A percentile compares a stretch with the other conserved stretches of the same genome.
These are phyloP conservation scores for Lindbergichthys nudifrons DNA, from an alignment of 2,797 vertebrate species.

Conservation along the genomic window DNA sequence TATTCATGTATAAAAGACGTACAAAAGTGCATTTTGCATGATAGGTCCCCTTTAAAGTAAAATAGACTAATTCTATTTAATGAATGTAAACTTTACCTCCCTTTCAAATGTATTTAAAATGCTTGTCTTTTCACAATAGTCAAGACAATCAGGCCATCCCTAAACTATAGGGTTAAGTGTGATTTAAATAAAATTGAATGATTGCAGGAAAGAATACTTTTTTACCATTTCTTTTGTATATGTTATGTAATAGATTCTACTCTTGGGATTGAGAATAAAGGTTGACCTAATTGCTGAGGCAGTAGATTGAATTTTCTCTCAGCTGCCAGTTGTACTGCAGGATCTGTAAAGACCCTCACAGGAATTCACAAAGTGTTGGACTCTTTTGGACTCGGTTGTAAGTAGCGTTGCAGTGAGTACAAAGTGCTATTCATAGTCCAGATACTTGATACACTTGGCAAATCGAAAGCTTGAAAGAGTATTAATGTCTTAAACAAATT, in stretches of 20 bases:
- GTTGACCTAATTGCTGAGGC: slow-evolving; percentile 27
- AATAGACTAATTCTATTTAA: neutral
- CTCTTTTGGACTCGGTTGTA: slow-evolving; percentile 51
- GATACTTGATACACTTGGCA: slow-evolving; percentile 68
- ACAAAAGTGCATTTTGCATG: too few species aligned
- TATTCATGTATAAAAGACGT: too few species aligned
- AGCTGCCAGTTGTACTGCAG: slow-evolving; percentile 28
- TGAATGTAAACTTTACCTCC: neutral
- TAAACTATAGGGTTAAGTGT: neutral
- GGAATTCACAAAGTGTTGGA: slow-evolving; percentile 57
- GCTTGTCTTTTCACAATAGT: neutral
- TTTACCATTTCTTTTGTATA: neutral
- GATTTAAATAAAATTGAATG: neutral
- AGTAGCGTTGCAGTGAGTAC: slow-evolving; percentile 57
- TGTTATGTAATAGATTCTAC: neutral
- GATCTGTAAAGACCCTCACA: slow-evolving; percentile 33
- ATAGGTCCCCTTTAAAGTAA: too few species aligned
- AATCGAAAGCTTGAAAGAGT: slow-evolving; percentile 36
- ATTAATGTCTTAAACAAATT: slow-evolving; percentile 36
- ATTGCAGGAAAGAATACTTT: neutral
- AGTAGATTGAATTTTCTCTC: slow-evolving; percentile 33
- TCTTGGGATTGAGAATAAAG: neutral
- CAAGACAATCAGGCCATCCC: neutral
- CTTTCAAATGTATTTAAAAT: neutral
- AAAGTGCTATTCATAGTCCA: slow-evolving; percentile 71